Evolutionary conservation across 2,113 vertebrate genomes (phyloP), one percentile per base, ranked within the genome.

Genomic region (Calypte anna): DNA sequence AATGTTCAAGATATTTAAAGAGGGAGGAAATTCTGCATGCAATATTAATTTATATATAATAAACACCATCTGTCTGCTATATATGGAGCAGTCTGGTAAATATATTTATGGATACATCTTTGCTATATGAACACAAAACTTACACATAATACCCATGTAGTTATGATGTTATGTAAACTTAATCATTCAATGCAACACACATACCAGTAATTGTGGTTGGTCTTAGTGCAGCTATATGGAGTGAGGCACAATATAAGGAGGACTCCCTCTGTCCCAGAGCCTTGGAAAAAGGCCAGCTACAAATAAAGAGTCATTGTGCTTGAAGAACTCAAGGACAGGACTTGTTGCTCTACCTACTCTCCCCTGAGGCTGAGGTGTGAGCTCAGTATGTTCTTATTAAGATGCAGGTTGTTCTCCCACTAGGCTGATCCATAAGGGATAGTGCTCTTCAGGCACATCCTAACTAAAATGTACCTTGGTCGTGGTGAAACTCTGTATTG

Each of bases 41-140:
- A 85, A 43, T 76, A 69, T 90, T 94, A 96, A 91, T 92, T 94
- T 87, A 76, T 80, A 63, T 27, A 69, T 78, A 95, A 93, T 82
- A 97, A 95, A 95, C 91, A 91, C 67, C 70, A 85, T 87, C 87
- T 94, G 59, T 94, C 38, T 88, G 82, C 72, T 62, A 20, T 33
- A 25, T 73, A 79, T 1, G 9, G 59, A 94, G 62, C 58, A 87
- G 67, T 74, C 82, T 76, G 70, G 55, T 62, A 59, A 3, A 0
- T 55, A 12, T 43, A 91, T 79, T 87, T 85, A 66, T 62, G 27
- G 81, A 63, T 48, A 63, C 30, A 69, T 91, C 67, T 82, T 92
- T 87, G 59, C 38, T 91, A 20, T 59, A 6, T 66, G 67, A 91
- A 91, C 14, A 20, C 30, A 91, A 79, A 21, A 18, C 19, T 64